Base-by-base conservation (phyloP, 2,888 invertebrate genomes). In the Augiades crinisus region DNA sequence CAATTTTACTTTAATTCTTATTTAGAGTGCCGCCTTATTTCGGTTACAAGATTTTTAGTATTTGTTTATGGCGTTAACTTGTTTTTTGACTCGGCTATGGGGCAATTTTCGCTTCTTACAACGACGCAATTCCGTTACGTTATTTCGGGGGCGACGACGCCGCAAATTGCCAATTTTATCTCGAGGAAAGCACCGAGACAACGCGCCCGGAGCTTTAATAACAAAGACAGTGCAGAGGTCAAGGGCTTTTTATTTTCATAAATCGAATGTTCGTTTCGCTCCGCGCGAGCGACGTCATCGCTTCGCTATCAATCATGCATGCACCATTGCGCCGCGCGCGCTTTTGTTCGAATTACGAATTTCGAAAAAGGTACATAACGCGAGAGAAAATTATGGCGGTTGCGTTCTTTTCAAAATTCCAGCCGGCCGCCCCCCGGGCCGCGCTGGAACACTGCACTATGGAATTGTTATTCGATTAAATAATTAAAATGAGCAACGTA, bases 1-100 rank as follows among this genome's bases (percentile, higher is more conserved):
- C 88, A 85, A 88, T 87, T 87, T 78, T 78, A 82, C 83, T 86
- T 86, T 87, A 89, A 87, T 88, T 87, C 88, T 84, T 88, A 82
- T 88, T 89, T 88, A 88, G 86, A 87, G 80, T 82, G 78, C 78
- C 81, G 72, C 80, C 85, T 84, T 86, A 81, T 87, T 87, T 84
- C 79, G 83, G 78, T 85, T 85, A 87, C 88, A 86, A 84, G 85
- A 83, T 85, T 86, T 85, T 87, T 87, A 87, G 83, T 85, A 87
- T 87, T 87, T 86, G 86, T 86, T 88, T 87, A 87, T 75, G 78
- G 78, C 72, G 69, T 71, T 76, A 79, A 84, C 82, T 81, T 77
- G 78, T 70, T 70, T 71, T 70, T 71, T 67, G 72, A 64, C 62
- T 61, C 63, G 54, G 69, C 70, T 67, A 75, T 72, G 77, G 81